phyloP scores from a whole-genome alignment of 2,113 vertebrate genomes.

The Pangasianodon hypophthalmus region DNA sequence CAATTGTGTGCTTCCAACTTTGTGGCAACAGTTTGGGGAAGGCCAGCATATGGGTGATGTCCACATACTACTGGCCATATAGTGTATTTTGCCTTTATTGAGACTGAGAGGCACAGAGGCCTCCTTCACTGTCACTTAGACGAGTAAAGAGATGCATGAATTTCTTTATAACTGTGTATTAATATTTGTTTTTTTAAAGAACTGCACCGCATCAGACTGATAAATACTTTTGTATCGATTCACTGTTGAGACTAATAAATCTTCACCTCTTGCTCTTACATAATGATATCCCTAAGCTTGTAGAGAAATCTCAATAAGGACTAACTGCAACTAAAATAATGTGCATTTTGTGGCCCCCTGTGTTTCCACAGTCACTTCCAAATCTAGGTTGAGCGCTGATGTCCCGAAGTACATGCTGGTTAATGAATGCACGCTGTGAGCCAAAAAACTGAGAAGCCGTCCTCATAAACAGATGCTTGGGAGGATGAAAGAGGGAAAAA shows the following conservation, averaged over 20 bases:
- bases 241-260: not conserved
- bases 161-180: not conserved
- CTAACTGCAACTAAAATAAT: slow-evolving; percentile 15
- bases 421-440: slow-evolving; percentile 42
- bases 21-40: not conserved
- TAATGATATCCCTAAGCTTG: not conserved
- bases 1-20: not conserved
- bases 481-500: slow-evolving; percentile 43
- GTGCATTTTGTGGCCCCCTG: not conserved
- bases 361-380: slow-evolving; percentile 20
- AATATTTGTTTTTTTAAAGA: not conserved
- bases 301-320: not conserved
- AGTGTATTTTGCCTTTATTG: not conserved
- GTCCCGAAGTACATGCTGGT: slow-evolving; percentile 36
- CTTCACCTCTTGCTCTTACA: not conserved
- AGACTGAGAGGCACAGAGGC: not conserved
- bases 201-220: not conserved
- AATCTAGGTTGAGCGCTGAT: slow-evolving; percentile 43
- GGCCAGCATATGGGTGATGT: not conserved
- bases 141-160: not conserved
- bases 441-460: slow-evolving; percentile 39
- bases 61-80: not conserved
- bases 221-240: not conserved
- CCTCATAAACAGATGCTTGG: slow-evolving; percentile 44
- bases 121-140: not conserved